Evolutionary conservation across 92 coral and sea anemone genomes (phyloP).

Genomic region (Epizoanthus ramosus): DNA sequence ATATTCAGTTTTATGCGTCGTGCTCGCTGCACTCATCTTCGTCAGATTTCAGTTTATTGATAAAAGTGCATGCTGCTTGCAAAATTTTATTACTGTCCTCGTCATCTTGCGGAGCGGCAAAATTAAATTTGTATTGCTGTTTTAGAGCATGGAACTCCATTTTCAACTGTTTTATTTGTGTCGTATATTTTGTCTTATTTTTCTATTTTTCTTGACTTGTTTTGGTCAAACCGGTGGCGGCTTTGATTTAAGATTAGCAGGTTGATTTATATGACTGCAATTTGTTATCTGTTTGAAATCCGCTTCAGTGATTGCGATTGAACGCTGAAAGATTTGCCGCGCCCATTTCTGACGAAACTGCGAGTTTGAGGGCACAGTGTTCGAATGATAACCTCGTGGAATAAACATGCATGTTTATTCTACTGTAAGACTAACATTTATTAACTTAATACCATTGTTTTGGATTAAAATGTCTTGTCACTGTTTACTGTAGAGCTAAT

Average conservation of each 20-base stretch:
- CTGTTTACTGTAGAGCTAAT: neutral
- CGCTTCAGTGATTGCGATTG: constrained; percentile 16
- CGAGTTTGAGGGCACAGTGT: no score
- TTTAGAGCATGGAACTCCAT: constrained; percentile 3
- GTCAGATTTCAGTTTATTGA: no score
- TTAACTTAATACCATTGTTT: no score
- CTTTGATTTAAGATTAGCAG: constrained; percentile 3
- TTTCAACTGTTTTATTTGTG: neutral
- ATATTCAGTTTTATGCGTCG: no score
- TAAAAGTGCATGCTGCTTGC: no score
- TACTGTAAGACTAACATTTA: no score
- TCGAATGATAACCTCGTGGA: no score
- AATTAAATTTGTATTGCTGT: neutral
- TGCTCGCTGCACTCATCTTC: no score
- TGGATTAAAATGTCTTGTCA: neutral
- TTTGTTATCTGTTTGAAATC: constrained; percentile 7
- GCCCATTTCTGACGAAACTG: no score
- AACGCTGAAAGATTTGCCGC: neutral
- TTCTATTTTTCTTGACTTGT: neutral
- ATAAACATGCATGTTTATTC: no score
- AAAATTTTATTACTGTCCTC: no score
- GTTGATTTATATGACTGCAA: constrained; percentile 16
- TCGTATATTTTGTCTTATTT: neutral
- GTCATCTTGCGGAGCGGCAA: no score
- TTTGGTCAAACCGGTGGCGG: neutral